These are phyloP conservation scores for Drosophila pseudoananassae DNA, from an alignment of 1,140 invertebrate species.

Conservation along the genomic window DNA sequence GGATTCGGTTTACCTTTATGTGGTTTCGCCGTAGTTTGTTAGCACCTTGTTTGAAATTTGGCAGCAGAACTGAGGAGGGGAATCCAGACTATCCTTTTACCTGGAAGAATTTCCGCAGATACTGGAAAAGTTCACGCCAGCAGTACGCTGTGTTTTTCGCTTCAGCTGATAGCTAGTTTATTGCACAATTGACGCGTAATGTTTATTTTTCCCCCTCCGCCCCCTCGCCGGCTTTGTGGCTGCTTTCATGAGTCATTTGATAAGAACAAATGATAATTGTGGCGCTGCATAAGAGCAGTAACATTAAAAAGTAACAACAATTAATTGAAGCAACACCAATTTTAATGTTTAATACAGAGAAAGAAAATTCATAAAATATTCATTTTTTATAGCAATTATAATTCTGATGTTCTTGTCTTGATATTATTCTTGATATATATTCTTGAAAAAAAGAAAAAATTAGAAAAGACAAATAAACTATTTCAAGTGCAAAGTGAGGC, in stretches of 20 bases:
- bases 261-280: slow-evolving; percentile 62
- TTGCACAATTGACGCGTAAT: slow-evolving; percentile 62
- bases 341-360: slow-evolving; percentile 12
- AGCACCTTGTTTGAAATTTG: slow-evolving; percentile 40
- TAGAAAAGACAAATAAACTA: slow-evolving; percentile 33
- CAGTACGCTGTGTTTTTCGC: neutral
- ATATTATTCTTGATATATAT: no score
- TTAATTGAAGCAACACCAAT: slow-evolving; percentile 19
- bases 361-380: no score
- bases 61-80: slow-evolving; percentile 6
- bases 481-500: slow-evolving; percentile 69
- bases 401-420: no score
- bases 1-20: slow-evolving; percentile 54
- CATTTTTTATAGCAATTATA: no score
- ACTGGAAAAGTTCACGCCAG: slow-evolving; percentile 15
- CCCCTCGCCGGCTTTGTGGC: slow-evolving; percentile 11
- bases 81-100: slow-evolving; percentile 58
- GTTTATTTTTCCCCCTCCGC: slow-evolving; percentile 29
- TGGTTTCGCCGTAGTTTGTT: slow-evolving; percentile 56
- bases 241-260: slow-evolving; percentile 60
- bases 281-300: slow-evolving; percentile 17
- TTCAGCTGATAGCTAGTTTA: slow-evolving; percentile 34
- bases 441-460: no score
- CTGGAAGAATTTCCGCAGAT: slow-evolving; percentile 16
- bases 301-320: slow-evolving; percentile 23